Percentiles rank a stretch among this genome's conserved stretches.
phyloP scores from a whole-genome alignment of 2,797 vertebrate genomes.

The Rhinophrynus dorsalis region DNA sequence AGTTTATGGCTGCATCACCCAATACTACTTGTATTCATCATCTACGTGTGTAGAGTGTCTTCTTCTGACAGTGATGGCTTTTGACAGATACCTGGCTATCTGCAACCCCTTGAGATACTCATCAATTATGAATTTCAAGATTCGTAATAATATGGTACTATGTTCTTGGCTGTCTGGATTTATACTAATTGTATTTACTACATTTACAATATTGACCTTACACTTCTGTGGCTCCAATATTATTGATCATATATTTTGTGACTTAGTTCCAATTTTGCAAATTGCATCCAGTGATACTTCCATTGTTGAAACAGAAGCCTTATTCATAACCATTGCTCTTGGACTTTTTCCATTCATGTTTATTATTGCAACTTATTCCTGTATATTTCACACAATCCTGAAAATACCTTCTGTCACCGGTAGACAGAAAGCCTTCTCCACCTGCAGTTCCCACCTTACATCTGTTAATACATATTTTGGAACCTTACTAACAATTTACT shows the following conservation, averaged over 20 bases:
- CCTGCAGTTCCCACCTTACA: not conserved
- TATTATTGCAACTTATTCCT: slow-evolving; percentile 47
- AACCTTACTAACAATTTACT: not conserved
- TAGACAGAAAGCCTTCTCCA: not conserved
- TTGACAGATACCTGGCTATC: slow-evolving; percentile 54
- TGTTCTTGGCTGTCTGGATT: slow-evolving; percentile 29
- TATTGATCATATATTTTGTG: slow-evolving; percentile 29
- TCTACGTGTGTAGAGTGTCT: slow-evolving; percentile 56
- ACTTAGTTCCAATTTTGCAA: slow-evolving; percentile 45
- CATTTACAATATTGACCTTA: slow-evolving; percentile 45
- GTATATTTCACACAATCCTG: slow-evolving; percentile 48
- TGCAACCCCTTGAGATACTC: slow-evolving; percentile 55
- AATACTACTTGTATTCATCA: slow-evolving; percentile 57
- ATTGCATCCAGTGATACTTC: slow-evolving; percentile 47
- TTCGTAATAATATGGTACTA: slow-evolving; percentile 22
- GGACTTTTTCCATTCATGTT: slow-evolving; percentile 50
- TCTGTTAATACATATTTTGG: not conserved
- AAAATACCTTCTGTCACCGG: slow-evolving; percentile 48
- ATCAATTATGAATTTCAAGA: slow-evolving; percentile 48
- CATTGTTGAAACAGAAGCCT: slow-evolving; percentile 46
- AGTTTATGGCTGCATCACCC: slow-evolving; percentile 48
- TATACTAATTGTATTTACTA: slow-evolving; percentile 50
- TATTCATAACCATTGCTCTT: slow-evolving; percentile 49
- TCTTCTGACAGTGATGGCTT: slow-evolving; percentile 57
- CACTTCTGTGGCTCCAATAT: slow-evolving; percentile 53